phyloP scores from a whole-genome alignment of 2,888 invertebrate genomes.

The Cephus sareptanus region DNA sequence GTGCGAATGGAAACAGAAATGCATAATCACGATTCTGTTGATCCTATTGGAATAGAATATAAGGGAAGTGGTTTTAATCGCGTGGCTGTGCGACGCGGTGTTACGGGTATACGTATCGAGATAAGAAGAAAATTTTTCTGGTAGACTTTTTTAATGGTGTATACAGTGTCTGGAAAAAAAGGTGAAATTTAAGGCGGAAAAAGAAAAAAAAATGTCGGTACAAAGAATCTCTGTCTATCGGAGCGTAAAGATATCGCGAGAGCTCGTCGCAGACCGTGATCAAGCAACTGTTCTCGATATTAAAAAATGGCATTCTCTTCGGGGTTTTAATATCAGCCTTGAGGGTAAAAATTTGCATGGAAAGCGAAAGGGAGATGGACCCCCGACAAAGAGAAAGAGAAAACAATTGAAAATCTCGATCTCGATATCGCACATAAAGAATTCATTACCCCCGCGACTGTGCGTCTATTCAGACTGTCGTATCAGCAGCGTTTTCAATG shows the following conservation, averaged over 20 bases:
- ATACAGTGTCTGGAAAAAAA: neutral
- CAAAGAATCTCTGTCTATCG: neutral
- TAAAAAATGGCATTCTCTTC: conserved; percentile 49
- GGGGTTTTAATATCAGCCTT: conserved; percentile 48
- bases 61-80: neutral
- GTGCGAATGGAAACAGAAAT: neutral
- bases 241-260: conserved; percentile 2
- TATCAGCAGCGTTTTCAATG: neutral
- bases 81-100: neutral
- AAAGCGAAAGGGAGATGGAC: conserved; percentile 5
- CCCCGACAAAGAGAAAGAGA: conserved; percentile 1
- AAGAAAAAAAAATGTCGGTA: neutral
- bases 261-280: conserved; percentile 35
- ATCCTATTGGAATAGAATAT: neutral
- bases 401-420: conserved; percentile 9
- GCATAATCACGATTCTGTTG: neutral
- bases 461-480: neutral
- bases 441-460: conserved; percentile 1
- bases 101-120: neutral
- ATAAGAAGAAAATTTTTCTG: neutral
- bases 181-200: neutral
- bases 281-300: conserved; percentile 56
- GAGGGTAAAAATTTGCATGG: conserved; percentile 23
- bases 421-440: conserved; percentile 9
- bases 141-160: neutral